A percentile compares a stretch with the other conserved stretches of the same genome.
These are phyloP conservation scores for Polypterus bichir DNA, from an alignment of 2,113 vertebrate species.

Conservation along the genomic window DNA sequence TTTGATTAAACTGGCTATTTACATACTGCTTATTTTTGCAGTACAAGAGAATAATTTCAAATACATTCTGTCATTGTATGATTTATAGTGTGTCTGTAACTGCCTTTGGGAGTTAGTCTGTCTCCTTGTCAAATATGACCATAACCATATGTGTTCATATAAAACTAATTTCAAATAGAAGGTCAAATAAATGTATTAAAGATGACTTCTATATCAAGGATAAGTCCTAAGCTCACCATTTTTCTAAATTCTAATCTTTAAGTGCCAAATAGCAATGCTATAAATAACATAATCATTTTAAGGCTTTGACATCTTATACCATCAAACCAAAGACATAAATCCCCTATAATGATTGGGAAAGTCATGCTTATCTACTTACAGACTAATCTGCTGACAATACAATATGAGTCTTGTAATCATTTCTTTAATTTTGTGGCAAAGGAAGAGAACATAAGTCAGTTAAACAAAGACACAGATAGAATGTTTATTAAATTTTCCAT, in stretches of 20 bases:
- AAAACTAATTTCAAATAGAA: conserved; percentile 10
- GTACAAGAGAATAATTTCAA: background rate
- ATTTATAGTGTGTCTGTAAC: background rate
- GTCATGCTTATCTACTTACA: conserved; percentile 32
- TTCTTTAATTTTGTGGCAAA: conserved; percentile 30
- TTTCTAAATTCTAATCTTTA: conserved; percentile 18
- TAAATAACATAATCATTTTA: conserved; percentile 35
- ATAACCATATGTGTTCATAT: conserved; percentile 4
- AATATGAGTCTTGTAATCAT: conserved; percentile 21
- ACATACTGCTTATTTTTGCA: too few species aligned
- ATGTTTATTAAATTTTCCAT: conserved; percentile 25
- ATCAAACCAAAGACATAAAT: conserved; percentile 32
- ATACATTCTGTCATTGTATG: background rate
- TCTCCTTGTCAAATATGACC: background rate
- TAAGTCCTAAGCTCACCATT: conserved; percentile 6
- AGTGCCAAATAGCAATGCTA: conserved; percentile 25
- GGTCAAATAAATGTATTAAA: conserved; percentile 9
- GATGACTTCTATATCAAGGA: conserved; percentile 8
- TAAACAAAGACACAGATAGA: conserved; percentile 25
- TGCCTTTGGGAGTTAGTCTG: conserved; percentile 1
- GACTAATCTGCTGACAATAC: conserved; percentile 32
- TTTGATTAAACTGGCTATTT: too few species aligned
- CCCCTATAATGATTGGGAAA: conserved; percentile 31
- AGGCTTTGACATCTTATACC: conserved; percentile 21
- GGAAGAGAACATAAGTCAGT: conserved; percentile 21